Base-by-base conservation (phyloP, 2,888 invertebrate species). In the Metalampra italica region DNA sequence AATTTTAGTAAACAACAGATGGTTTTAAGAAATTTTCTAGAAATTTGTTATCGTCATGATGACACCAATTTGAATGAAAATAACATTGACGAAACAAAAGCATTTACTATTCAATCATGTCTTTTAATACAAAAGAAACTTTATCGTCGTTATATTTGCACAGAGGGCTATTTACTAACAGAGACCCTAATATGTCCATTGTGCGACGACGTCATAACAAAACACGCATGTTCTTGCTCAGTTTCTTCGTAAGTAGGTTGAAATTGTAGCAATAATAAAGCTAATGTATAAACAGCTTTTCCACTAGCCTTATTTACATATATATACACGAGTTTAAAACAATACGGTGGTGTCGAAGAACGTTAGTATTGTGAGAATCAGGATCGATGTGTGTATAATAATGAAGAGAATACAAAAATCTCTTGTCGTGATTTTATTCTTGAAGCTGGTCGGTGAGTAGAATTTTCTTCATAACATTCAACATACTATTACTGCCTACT, bases 221-320 rank as follows among this genome's bases (percentile, higher is more conserved):
- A 57, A 53, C 52, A 62, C 61, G 55, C 57, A 50, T 48, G 49
- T 55, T 54, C 47, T 7, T 39, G 8, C 15, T 2, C 12, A 12
- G 1, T 15, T 7, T 39, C 9, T 14, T 46, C 55, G 53, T 53
- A 55, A 56, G 50, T 55, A 46, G 50, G 48, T 57, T 54, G 52
- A 55, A 52, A 49, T 36, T 53, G 39, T 46, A 30, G 12, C 37
- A 41, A 41, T 68, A 71, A 75, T 63, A 58, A 56, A 39, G 46
- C n/a, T 5, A 54, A 14, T 80, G 65, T 82, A 55, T 80, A 56
- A 50, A 68, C 81, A 82, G 80, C 70, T 80, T 78, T 70, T 60
- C 46, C 47, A 39, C 40, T 52, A n/a, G 43, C 48, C 40, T 55
- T 73, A 59, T 71, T 69, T 69, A 64, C 58, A 55, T 63, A 60